Percentiles rank a stretch among this genome's conserved stretches.
Conservation (phyloP, 2,797 vertebrate species). For the Sebastes matsubarae region DNA sequence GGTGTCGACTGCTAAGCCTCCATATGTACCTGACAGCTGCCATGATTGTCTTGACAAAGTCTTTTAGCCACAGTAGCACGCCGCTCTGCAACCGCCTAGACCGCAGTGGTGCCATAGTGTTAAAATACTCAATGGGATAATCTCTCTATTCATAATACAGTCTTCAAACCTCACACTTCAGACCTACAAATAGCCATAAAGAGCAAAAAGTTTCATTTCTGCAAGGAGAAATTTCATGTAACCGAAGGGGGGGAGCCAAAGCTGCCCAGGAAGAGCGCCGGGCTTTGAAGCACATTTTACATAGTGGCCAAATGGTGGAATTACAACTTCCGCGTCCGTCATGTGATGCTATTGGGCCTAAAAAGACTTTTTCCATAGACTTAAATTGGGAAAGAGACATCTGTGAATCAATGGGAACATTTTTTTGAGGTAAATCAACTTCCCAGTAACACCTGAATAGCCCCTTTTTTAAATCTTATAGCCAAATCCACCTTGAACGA, state of each 20-base stretch:
- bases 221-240: background rate
- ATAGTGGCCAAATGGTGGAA: no score
- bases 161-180: background rate
- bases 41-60: background rate
- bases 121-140: background rate
- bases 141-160: background rate
- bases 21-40: constrained; percentile 8
- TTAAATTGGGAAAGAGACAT: accelerated
- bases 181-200: background rate
- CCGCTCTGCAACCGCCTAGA: background rate
- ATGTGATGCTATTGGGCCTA: no score
- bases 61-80: background rate
- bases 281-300: no score
- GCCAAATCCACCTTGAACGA: no score
- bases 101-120: background rate
- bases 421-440: no score
- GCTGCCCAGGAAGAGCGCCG: accelerated
- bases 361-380: no score
- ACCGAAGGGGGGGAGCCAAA: accelerated
- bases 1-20: background rate
- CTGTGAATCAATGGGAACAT: accelerated
- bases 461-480: no score
- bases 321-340: no score
- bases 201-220: background rate
- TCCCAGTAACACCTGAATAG: no score